Evolutionary conservation across 2,888 invertebrate genomes (phyloP), one percentile per base, ranked within the genome.

Genomic region (Tetrapedia diversipes): DNA sequence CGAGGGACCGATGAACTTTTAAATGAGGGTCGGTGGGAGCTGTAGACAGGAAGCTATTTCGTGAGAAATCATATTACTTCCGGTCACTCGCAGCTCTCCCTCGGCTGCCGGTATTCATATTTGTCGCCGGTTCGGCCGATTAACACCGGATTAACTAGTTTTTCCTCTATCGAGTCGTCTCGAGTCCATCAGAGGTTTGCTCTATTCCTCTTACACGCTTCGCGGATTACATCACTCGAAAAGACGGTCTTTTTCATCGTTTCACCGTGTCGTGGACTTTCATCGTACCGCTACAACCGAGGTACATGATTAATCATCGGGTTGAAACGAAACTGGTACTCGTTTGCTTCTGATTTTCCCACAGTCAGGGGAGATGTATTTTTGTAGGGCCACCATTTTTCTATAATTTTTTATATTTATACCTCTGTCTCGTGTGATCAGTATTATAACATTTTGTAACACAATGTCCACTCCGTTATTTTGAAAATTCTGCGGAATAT

Each of bases 41-140:
- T 34, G 77, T 80, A 78, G 86, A 82, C 87, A 87, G 89, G 90
- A 89, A 89, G 88, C 86, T 83, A 85, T 86, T 87, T 82, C 89
- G 89, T 90, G 89, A 88, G 90, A 89, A 90, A 89, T 89, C 84
- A 87, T 86, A 85, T 81, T 82, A 86, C 87, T 90, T 90, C 90
- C 89, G 88, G 89, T 89, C 87, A 85, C 80, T 83, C 72, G 67
- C 61, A 54, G 66, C 54, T 73, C 71, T 69, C 82, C 77, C 71
- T 80, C 66, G 61, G 61, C 34, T 43, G 66, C 0, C 11, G n/a
- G 45, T 57, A 59, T 37, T 45, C 34, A 45, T 59, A 59, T 66
- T 47, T 66, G 59, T 66, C 66, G 59, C 45, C 66, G 56, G 65
- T 74, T 69, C 56, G 49, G 63, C 66, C 82, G 81, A 86, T 86